Percentiles rank a stretch among this genome's conserved stretches.
phyloP scores from a whole-genome alignment of 2,888 invertebrate species.

The Drosophila quasianomalipes region DNA sequence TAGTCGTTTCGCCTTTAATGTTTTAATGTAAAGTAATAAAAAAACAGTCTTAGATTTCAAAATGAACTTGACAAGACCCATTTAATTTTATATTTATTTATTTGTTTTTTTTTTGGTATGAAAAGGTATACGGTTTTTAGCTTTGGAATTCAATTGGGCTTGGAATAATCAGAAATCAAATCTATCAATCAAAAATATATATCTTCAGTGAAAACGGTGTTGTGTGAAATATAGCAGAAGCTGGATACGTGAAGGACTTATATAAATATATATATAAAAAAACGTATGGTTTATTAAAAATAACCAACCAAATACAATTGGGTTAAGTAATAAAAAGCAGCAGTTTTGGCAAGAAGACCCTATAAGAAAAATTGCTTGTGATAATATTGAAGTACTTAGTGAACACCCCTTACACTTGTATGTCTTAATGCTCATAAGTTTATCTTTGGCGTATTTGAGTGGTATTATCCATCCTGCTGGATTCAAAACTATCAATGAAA shows the following conservation, averaged over 20 bases:
- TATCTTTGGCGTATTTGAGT: constrained; percentile 9
- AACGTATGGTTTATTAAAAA: no score
- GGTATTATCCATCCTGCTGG: constrained; percentile 12
- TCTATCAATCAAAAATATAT: background rate
- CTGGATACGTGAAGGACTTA: background rate
- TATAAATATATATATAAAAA: no score
- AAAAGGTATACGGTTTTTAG: no score
- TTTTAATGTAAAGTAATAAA: background rate
- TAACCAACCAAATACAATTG: no score
- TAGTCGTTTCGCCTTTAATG: no score
- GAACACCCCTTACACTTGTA: constrained; percentile 13
- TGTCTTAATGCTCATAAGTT: background rate
- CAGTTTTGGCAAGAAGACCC: background rate
- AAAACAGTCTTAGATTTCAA: background rate
- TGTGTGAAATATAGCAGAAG: background rate
- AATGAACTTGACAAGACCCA: background rate
- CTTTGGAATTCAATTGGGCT: background rate
- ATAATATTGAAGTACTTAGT: background rate
- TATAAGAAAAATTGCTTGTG: background rate
- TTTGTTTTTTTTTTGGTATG: no score
- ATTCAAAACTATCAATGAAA: constrained; percentile 48
- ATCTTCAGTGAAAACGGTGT: background rate
- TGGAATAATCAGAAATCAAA: background rate
- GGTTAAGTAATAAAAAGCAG: background rate
- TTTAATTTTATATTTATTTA: background rate